These are phyloP conservation scores for Aquatica leii DNA, from an alignment of 2,888 invertebrate species.

Conservation along the genomic window DNA sequence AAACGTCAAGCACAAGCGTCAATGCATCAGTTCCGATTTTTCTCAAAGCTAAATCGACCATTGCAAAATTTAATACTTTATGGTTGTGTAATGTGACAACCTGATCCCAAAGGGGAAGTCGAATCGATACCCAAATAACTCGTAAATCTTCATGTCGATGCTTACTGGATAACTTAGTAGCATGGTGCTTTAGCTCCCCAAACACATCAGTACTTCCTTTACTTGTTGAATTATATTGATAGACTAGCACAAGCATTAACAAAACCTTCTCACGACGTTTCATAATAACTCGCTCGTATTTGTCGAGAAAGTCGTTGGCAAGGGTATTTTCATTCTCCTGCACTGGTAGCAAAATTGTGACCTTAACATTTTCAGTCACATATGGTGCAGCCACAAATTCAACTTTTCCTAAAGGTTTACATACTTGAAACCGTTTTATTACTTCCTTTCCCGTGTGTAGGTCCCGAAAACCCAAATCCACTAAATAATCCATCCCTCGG, in stretches of 20 bases:
- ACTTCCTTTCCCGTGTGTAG: conserved; percentile 59
- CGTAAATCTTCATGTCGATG: conserved; percentile 74
- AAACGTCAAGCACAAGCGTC: conserved; percentile 72
- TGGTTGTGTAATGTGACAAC: conserved; percentile 54
- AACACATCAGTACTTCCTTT: conserved; percentile 64
- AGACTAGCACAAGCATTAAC: conserved; percentile 77
- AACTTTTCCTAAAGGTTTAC: conserved; percentile 85
- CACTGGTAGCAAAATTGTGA: conserved; percentile 79
- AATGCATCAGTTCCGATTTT: conserved; percentile 79
- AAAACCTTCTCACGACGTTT: conserved; percentile 81
- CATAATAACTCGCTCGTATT: conserved; percentile 72
- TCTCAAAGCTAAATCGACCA: conserved; percentile 73
- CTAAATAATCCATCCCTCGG: conserved; percentile 84
- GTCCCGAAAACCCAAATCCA: conserved; percentile 74
- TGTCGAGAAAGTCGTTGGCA: conserved; percentile 72
- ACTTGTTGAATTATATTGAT: conserved; percentile 69
- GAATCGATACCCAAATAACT: conserved; percentile 74
- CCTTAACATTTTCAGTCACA: conserved; percentile 90
- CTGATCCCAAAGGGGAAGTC: conserved; percentile 61
- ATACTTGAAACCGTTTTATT: conserved; percentile 75
- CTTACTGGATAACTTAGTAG: conserved; percentile 69
- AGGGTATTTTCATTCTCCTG: conserved; percentile 65
- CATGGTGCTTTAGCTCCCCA: conserved; percentile 68
- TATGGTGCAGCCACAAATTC: conserved; percentile 93
- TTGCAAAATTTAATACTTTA: conserved; percentile 64